Evolutionary conservation across 2,113 vertebrate genomes (phyloP), one percentile per base, ranked within the genome.

Genomic region (Neolamprologus brichardi): DNA sequence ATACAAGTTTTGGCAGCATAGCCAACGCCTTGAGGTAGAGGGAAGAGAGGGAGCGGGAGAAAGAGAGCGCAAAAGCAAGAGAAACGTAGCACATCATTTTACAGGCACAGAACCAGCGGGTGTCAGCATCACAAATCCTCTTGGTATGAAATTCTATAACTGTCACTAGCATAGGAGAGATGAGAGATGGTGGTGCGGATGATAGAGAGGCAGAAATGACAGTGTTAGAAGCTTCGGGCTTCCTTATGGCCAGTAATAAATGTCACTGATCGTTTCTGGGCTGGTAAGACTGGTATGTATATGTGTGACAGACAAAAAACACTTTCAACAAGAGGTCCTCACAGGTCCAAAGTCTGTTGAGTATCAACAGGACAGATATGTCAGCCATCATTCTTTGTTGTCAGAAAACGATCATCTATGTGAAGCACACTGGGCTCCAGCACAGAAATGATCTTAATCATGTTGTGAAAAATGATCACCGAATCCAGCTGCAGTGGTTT

Each of bases 41-140:
- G 28, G 20, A 78, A 62, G 37, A 28, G 64, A 88, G 37, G n/a
- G 84, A 20, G 18, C 10, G 20, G 11, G 64, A 81, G 56, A 81
- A 58, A 39, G 7, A 41, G 11, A 53, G 78, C 23, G 39, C 30
- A 41, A 67, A 30, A 41, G 41, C 44, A 82, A 32, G 32, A 41
- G 34, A 85, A 83, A 64, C 52, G 46, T 53, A 87, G 89, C 54
- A 85, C 92, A 88, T 94, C 82, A 89, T 91, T 92, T 94, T 82
- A 86, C 87, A 92, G 92, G 56, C 91, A 88, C 79, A 91, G 86
- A 92, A 92, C 83, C 90, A 91, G 88, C 51, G 75, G 88, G 92
- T 91, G 93, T 93, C 86, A 81, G 89, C 85, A 91, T 87, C 85
- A 88, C 90, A 92, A 89, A 94, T 91, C 86, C 88, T 90, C 85